Percentiles rank a stretch among this genome's conserved stretches.
Conservation (phyloP, 2,797 vertebrate genomes). For the Nothura maculosa region DNA sequence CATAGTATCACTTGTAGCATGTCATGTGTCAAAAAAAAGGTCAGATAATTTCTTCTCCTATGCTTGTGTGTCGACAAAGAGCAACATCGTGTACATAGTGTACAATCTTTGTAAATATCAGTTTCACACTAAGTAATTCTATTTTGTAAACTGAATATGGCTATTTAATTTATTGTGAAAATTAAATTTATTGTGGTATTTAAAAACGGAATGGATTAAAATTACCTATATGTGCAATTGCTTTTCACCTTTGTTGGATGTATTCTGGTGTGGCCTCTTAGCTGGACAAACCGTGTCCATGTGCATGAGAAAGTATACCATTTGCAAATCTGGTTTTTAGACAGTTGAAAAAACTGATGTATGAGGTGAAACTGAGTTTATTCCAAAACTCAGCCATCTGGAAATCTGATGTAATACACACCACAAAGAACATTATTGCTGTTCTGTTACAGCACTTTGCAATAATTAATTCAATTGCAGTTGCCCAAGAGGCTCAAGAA, state of each 20-base stretch:
- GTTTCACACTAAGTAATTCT: slow-evolving; percentile 89
- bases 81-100: slow-evolving; percentile 84
- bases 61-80: slow-evolving; percentile 74
- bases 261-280: not conserved
- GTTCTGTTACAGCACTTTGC: slow-evolving; percentile 1
- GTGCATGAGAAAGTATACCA: not conserved
- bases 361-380: not conserved
- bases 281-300: not conserved
- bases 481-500: not conserved
- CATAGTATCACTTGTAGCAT: slow-evolving; percentile 81
- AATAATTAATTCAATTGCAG: slow-evolving; percentile 40
- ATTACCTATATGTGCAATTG: slow-evolving; percentile 79
- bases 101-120: slow-evolving; percentile 86
- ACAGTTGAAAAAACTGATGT: slow-evolving; percentile 2
- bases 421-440: not conserved
- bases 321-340: not conserved
- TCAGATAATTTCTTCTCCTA: slow-evolving; percentile 71
- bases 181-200: slow-evolving; percentile 89
- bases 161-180: slow-evolving; percentile 90
- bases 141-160: slow-evolving; percentile 89
- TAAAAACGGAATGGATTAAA: slow-evolving; percentile 89
- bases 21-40: slow-evolving; percentile 73
- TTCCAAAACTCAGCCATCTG: slow-evolving; percentile 18
- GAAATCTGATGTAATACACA: slow-evolving; percentile 21
- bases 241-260: slow-evolving; percentile 44